Percentiles rank a stretch among this genome's conserved stretches.
These are phyloP conservation scores for Drosophila anomalata DNA, from an alignment of 2,888 invertebrate species.

Conservation along the genomic window DNA sequence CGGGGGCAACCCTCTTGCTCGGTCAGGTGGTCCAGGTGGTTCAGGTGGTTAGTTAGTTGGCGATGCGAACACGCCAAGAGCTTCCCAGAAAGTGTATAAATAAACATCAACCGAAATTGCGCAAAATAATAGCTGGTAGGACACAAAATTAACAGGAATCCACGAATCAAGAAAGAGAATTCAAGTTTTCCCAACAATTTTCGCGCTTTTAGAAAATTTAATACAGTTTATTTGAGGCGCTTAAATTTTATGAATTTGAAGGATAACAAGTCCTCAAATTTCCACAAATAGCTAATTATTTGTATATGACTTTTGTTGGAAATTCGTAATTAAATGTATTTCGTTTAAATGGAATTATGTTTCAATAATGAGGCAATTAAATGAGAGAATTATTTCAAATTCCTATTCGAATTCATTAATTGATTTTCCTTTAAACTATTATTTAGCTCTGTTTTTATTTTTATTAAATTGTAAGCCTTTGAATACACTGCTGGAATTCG, in stretches of 20 bases:
- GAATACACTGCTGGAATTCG: no score
- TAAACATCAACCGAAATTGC: background rate
- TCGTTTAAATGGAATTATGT: background rate
- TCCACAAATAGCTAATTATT: no score
- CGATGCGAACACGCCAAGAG: slow-evolving; percentile 2
- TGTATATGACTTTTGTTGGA: background rate
- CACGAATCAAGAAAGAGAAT: background rate
- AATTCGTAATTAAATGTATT: background rate
- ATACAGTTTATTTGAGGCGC: background rate
- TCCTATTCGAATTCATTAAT: background rate
- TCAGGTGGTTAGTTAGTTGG: slow-evolving; percentile 32
- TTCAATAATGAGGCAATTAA: background rate
- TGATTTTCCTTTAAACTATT: background rate
- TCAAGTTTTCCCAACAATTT: background rate
- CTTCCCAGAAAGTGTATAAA: background rate
- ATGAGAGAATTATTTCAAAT: background rate
- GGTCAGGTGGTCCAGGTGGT: slow-evolving; percentile 31
- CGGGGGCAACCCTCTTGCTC: background rate
- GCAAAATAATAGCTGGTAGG: slow-evolving; percentile 1
- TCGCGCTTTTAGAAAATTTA: background rate
- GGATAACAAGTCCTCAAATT: background rate
- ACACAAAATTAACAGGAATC: background rate
- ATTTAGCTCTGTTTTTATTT: background rate
- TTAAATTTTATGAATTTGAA: background rate
- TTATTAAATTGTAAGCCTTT: background rate